Conservation (phyloP, 2,888 invertebrate genomes). For the Trachelus iudaicus region DNA sequence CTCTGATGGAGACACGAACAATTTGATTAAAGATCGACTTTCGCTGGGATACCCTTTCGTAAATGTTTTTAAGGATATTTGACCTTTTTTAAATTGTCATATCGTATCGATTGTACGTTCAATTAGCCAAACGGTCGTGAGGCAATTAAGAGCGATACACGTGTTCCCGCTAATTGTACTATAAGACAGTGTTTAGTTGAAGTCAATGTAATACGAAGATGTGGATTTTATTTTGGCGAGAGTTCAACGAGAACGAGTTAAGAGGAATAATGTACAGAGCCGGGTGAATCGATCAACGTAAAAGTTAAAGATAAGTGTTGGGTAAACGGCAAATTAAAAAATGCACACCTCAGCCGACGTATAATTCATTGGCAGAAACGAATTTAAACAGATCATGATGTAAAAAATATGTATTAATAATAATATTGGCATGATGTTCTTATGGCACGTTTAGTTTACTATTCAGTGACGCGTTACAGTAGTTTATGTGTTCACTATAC, state of each 20-base stretch:
- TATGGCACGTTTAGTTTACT: constrained; percentile 64
- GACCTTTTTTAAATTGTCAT: background rate
- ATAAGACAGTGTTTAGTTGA: constrained; percentile 14
- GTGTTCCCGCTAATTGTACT: constrained; percentile 21
- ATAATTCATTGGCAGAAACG: constrained; percentile 44
- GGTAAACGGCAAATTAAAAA: constrained; percentile 12
- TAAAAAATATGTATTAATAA: constrained; percentile 59
- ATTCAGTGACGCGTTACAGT: constrained; percentile 51
- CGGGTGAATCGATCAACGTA: background rate
- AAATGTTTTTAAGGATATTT: background rate
- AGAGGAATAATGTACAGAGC: background rate
- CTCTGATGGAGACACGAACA: too few species aligned
- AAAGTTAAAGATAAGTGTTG: background rate
- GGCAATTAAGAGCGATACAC: constrained; percentile 15
- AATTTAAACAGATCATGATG: constrained; percentile 50
- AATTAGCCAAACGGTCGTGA: constrained; percentile 11
- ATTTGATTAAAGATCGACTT: background rate
- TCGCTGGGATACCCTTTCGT: background rate
- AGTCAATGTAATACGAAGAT: background rate
- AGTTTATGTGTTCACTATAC: constrained; percentile 44
- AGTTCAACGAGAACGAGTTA: background rate
- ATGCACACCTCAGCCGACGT: constrained; percentile 24
- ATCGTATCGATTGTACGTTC: background rate
- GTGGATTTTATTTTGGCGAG: background rate
- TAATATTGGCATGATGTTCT: constrained; percentile 65